A percentile compares a stretch with the other conserved stretches of the same genome.
Evolutionary conservation across 1,140 invertebrate species (phyloP).

Genomic region (Micrasema longulum): DNA sequence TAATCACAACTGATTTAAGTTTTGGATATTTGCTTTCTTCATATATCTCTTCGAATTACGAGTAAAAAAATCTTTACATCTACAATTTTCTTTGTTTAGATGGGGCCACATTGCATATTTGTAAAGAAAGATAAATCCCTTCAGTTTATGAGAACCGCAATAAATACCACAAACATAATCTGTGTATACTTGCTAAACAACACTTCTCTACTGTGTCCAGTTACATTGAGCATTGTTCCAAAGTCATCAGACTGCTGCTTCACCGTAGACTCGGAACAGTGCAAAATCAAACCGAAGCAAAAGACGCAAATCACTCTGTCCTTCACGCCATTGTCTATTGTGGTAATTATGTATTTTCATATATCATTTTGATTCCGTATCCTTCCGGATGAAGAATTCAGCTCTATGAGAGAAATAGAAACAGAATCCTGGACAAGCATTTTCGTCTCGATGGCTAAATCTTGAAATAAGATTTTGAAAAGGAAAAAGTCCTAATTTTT

Average conservation of each 20-base stretch:
- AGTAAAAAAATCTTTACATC: too few relatives aligned
- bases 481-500: too few relatives aligned
- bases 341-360: too few relatives aligned
- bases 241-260: constrained; percentile 7
- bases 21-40: too few relatives aligned
- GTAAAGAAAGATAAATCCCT: constrained; percentile 20
- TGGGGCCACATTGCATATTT: constrained; percentile 14
- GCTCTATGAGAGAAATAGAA: too few relatives aligned
- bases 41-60: too few relatives aligned
- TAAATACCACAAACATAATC: constrained; percentile 10
- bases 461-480: too few relatives aligned
- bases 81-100: constrained; percentile 16
- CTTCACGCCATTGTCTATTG: constrained; percentile 5
- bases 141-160: constrained; percentile 17
- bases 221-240: not conserved
- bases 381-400: too few relatives aligned
- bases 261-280: not conserved
- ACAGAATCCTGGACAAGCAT: too few relatives aligned
- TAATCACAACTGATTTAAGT: too few relatives aligned
- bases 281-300: constrained; percentile 5
- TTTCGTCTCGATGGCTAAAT: too few relatives aligned
- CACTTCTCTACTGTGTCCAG: not conserved
- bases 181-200: constrained; percentile 8
- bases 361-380: too few relatives aligned
- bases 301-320: not conserved